Evolutionary conservation across 1,140 invertebrate genomes (phyloP).

Genomic region (Microplitis mediator): DNA sequence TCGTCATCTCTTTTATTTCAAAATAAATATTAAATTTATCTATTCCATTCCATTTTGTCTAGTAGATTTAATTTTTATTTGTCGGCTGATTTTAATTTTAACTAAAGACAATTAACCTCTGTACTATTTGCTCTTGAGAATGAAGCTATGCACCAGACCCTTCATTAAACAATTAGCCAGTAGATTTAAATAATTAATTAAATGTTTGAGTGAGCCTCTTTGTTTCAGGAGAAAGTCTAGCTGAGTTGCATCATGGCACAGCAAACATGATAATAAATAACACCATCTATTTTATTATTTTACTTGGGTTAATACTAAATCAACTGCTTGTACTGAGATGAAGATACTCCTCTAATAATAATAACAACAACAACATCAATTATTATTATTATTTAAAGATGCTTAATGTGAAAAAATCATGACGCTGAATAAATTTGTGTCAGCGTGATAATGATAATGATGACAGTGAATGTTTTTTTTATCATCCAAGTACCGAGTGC

Average conservation of each 20-base stretch:
- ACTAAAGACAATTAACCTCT: no score
- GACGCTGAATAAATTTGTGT: no score
- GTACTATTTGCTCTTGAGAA: no score
- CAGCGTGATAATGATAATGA: no score
- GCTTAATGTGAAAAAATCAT: no score
- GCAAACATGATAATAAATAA: slow-evolving; percentile 34
- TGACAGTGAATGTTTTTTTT: no score
- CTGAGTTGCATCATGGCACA: slow-evolving; percentile 65
- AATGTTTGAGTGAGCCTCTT: slow-evolving; percentile 49
- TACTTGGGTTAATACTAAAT: slow-evolving; percentile 35
- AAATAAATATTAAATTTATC: neutral
- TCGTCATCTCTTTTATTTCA: neutral
- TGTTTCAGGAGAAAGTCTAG: slow-evolving; percentile 69
- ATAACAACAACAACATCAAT: neutral
- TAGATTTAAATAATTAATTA: neutral
- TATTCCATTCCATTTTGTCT: neutral
- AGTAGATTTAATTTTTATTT: no score
- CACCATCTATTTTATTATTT: slow-evolving; percentile 31
- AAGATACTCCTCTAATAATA: slow-evolving; percentile 36
- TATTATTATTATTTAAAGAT: no score
- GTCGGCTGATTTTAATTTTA: no score
- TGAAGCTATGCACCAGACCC: no score
- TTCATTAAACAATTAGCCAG: no score
- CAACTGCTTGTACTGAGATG: slow-evolving; percentile 41
- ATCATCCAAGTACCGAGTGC: no score